Conservation (phyloP, 2,888 invertebrate species). For the Macaria liturata region DNA sequence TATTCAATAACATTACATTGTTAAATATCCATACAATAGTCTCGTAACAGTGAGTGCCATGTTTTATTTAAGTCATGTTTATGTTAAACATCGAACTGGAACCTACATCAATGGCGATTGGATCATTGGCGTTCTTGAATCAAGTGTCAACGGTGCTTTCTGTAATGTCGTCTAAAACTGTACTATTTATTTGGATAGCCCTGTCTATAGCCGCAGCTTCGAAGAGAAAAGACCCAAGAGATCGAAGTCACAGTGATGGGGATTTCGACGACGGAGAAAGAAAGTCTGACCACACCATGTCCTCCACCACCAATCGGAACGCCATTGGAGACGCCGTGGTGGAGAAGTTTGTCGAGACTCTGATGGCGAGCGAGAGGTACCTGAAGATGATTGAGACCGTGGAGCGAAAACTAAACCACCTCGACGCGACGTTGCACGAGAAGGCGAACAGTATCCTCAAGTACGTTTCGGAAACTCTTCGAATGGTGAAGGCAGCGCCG, state of each 20-base stretch:
- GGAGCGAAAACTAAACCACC: slow-evolving; percentile 57
- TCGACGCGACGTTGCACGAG: slow-evolving; percentile 62
- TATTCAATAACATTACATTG: slow-evolving; percentile 43
- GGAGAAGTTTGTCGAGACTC: slow-evolving; percentile 67
- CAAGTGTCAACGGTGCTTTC: slow-evolving; percentile 24
- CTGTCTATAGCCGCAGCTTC: slow-evolving; percentile 1
- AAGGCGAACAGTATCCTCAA: slow-evolving; percentile 59
- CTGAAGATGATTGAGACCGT: slow-evolving; percentile 64
- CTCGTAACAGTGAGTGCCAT: slow-evolving; percentile 9
- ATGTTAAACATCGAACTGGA: slow-evolving; percentile 21
- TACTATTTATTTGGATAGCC: slow-evolving; percentile 16
- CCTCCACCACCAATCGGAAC: slow-evolving; percentile 38
- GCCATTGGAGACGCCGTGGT: slow-evolving; percentile 53
- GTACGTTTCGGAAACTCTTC: slow-evolving; percentile 59
- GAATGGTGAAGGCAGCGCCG: slow-evolving; percentile 45
- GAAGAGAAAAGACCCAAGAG: slow-evolving; percentile 5
- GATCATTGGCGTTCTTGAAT: slow-evolving; percentile 17
- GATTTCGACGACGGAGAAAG: slow-evolving; percentile 21
- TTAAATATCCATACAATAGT: slow-evolving; percentile 36
- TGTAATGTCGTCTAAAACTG: slow-evolving; percentile 36
- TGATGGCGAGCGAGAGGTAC: slow-evolving; percentile 66
- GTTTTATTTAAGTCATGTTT: slow-evolving; percentile 31
- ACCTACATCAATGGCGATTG: slow-evolving; percentile 22
- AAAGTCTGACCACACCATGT: slow-evolving; percentile 3
- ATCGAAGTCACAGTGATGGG: neutral